A percentile compares a stretch with the other conserved stretches of the same genome.
Evolutionary conservation across 1,140 invertebrate genomes (phyloP).

Genomic region (Zaprionus kolodkinae): DNA sequence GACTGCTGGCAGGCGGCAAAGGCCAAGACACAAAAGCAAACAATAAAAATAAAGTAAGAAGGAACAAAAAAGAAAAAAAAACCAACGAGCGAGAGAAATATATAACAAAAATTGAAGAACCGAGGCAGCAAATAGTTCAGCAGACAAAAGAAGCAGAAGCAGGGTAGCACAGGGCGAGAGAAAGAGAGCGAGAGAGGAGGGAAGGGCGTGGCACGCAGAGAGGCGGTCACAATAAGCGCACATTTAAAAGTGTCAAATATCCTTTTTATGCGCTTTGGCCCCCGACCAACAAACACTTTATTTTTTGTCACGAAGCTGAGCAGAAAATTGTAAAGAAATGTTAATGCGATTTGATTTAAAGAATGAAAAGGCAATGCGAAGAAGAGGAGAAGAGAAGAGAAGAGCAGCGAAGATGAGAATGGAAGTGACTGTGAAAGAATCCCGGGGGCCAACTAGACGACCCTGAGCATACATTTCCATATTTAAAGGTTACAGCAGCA

Average conservation of each 20-base stretch:
- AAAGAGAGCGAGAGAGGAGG: not conserved
- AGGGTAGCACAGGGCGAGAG: not conserved
- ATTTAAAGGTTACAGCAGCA: conserved; percentile 59
- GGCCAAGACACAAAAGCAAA: conserved; percentile 80
- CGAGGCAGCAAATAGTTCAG: conserved; percentile 70
- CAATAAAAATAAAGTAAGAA: conserved; percentile 57
- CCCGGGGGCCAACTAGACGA: conserved; percentile 52
- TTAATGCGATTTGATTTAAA: conserved; percentile 83
- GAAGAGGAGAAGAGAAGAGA: conserved; percentile 13
- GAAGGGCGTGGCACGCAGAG: conserved; percentile 1
- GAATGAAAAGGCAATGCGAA: conserved; percentile 57
- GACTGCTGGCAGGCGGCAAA: conserved; percentile 56
- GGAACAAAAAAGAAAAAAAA: conserved; percentile 2
- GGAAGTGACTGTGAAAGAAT: conserved; percentile 17
- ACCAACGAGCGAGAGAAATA: conserved; percentile 58
- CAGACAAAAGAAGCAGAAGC: conserved; percentile 66
- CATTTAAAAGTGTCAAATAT: conserved; percentile 83
- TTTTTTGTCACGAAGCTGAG: conserved; percentile 78
- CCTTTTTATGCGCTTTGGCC: conserved; percentile 81
- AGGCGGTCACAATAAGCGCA: conserved; percentile 78
- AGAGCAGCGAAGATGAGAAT: conserved; percentile 16
- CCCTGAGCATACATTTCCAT: conserved; percentile 73
- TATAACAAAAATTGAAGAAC: conserved; percentile 81
- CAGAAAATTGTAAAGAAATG: conserved; percentile 82
- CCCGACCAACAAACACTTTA: conserved; percentile 76